Percentiles rank a stretch among this genome's conserved stretches.
Conservation (phyloP, 2,888 invertebrate genomes). For the Troides helena region DNA sequence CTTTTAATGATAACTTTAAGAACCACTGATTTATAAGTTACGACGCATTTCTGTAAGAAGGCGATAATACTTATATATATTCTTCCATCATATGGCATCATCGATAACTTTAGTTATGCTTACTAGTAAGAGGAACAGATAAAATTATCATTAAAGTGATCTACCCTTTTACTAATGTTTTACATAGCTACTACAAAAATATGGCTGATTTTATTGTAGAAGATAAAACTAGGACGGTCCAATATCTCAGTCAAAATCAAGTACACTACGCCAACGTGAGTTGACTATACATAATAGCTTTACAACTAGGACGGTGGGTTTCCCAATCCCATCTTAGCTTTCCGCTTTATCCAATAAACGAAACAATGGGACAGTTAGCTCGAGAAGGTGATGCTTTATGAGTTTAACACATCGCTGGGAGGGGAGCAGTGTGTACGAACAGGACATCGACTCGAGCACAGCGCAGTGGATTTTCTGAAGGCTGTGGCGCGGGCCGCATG, state of each 20-base stretch:
- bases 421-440: slow-evolving; percentile 61
- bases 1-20: slow-evolving; percentile 6
- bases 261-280: slow-evolving; percentile 35
- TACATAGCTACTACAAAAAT: too few relatives aligned
- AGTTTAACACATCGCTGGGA: slow-evolving; percentile 44
- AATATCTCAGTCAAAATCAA: slow-evolving; percentile 28
- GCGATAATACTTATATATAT: too few relatives aligned
- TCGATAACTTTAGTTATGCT: too few relatives aligned
- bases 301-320: slow-evolving; percentile 50
- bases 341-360: slow-evolving; percentile 47
- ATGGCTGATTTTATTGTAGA: too few relatives aligned
- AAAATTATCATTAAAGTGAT: too few relatives aligned
- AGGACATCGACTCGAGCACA: slow-evolving; percentile 64
- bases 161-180: too few relatives aligned
- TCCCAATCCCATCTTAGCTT: slow-evolving; percentile 58
- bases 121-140: too few relatives aligned
- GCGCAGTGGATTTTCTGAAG: slow-evolving; percentile 80
- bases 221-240: neutral
- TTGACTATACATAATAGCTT: slow-evolving; percentile 32
- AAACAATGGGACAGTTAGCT: slow-evolving; percentile 65
- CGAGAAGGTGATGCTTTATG: slow-evolving; percentile 53
- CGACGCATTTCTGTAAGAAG: too few relatives aligned
- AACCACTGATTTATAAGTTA: neutral
- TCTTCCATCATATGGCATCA: too few relatives aligned
- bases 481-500: slow-evolving; percentile 79